These are phyloP conservation scores for Sycophaga agraensis DNA, from an alignment of 1,140 invertebrate genomes.

Conservation along the genomic window DNA sequence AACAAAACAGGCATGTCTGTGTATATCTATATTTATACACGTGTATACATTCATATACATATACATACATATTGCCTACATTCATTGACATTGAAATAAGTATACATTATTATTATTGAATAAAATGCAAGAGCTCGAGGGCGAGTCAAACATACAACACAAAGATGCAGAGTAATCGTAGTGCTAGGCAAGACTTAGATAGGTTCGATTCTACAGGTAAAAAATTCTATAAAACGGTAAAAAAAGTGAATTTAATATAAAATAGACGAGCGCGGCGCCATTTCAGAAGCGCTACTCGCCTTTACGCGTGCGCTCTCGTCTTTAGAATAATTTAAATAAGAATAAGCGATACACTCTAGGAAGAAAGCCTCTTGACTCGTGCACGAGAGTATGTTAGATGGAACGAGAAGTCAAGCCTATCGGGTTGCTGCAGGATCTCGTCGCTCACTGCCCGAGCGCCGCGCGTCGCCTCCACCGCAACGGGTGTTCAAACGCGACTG, in stretches of 20 bases:
- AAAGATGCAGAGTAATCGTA: slow-evolving; percentile 11
- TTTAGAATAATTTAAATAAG: slow-evolving; percentile 7
- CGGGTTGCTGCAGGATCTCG: no score
- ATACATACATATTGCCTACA: not conserved
- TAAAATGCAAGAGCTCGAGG: no score
- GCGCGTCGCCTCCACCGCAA: no score
- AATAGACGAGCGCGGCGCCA: not conserved
- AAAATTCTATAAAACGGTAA: not conserved
- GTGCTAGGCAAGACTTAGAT: slow-evolving; percentile 17
- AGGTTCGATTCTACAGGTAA: slow-evolving; percentile 14
- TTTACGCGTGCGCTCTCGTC: not conserved
- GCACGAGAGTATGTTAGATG: no score
- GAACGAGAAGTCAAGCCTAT: not conserved
- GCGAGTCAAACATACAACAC: not conserved
- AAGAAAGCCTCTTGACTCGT: no score
- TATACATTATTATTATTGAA: slow-evolving; percentile 12
- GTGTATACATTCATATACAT: not conserved
- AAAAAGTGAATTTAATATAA: slow-evolving; percentile 1
- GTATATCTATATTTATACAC: not conserved
- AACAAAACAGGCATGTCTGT: no score
- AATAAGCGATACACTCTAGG: not conserved
- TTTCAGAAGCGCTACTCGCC: slow-evolving; percentile 17
- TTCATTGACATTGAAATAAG: slow-evolving; percentile 1
- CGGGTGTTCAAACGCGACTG: no score
- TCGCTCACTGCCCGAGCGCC: no score